A percentile compares a stretch with the other conserved stretches of the same genome.
These are phyloP conservation scores for Jacana jacana DNA, from an alignment of 2,113 vertebrate genomes.

Conservation along the genomic window DNA sequence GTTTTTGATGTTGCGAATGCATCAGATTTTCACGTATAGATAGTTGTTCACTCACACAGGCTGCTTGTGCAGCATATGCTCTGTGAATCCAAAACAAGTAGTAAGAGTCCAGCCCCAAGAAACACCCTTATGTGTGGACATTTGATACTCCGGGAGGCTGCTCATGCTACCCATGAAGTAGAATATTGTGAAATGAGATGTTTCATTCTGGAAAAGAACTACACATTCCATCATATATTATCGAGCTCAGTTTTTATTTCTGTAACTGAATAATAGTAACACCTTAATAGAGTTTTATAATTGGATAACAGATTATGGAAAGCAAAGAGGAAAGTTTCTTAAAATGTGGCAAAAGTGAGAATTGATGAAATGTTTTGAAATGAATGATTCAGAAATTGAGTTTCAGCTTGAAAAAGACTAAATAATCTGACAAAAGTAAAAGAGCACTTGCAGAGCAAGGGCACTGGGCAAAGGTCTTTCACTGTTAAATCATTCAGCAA, in stretches of 20 bases:
- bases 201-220: background rate
- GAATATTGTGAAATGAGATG: background rate
- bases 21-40: background rate
- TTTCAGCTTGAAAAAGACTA: background rate
- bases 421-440: conserved; percentile 20
- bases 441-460: background rate
- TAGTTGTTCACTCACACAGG: background rate
- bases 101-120: background rate
- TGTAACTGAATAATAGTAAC: background rate
- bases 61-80: background rate
- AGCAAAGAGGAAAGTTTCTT: background rate
- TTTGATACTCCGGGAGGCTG: background rate
- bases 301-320: background rate
- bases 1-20: background rate
- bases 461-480: background rate
- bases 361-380: background rate
- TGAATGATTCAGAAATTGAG: background rate
- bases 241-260: background rate
- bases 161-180: background rate
- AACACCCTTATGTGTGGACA: background rate
- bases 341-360: background rate
- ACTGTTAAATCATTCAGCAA: background rate
- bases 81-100: background rate
- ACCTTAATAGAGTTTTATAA: background rate
- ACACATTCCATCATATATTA: background rate